These are phyloP conservation scores for Chloropsis cyanopogon DNA, from an alignment of 2,113 vertebrate species.

Conservation along the genomic window DNA sequence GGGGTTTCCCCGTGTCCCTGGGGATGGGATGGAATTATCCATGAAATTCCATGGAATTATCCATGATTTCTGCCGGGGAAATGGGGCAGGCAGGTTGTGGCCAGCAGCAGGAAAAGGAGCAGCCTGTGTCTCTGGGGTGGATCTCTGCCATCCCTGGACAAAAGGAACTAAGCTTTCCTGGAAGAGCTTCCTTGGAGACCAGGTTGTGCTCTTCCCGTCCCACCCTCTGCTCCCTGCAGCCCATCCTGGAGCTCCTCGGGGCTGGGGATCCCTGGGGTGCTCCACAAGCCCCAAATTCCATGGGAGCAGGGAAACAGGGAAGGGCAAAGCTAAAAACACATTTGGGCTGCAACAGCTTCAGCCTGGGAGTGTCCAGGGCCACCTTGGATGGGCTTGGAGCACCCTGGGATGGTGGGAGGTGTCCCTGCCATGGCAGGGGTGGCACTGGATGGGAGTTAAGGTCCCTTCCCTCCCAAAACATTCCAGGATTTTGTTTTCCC, in stretches of 20 bases:
- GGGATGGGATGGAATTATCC: neutral
- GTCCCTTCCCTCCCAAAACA: neutral
- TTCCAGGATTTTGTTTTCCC: neutral
- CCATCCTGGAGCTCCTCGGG: neutral
- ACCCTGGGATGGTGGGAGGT: neutral
- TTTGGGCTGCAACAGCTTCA: neutral
- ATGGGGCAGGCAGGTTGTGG: neutral
- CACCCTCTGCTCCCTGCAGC: rapidly evolving
- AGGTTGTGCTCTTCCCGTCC: neutral
- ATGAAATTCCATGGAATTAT: neutral
- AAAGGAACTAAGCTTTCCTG: neutral
- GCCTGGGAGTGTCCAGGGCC: neutral
- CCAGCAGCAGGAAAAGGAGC: neutral
- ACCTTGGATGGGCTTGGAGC: rapidly evolving
- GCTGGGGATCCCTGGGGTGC: neutral
- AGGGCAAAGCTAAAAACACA: rapidly evolving
- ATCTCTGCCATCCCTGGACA: neutral
- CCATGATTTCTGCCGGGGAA: neutral
- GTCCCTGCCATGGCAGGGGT: neutral
- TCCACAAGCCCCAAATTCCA: rapidly evolving
- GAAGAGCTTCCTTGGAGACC: neutral
- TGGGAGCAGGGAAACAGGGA: neutral
- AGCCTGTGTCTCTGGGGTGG: neutral
- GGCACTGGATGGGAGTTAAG: neutral
- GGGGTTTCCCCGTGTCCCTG: rapidly evolving